Conservation (phyloP, 2,888 invertebrate genomes). For the Spialia ferax region DNA sequence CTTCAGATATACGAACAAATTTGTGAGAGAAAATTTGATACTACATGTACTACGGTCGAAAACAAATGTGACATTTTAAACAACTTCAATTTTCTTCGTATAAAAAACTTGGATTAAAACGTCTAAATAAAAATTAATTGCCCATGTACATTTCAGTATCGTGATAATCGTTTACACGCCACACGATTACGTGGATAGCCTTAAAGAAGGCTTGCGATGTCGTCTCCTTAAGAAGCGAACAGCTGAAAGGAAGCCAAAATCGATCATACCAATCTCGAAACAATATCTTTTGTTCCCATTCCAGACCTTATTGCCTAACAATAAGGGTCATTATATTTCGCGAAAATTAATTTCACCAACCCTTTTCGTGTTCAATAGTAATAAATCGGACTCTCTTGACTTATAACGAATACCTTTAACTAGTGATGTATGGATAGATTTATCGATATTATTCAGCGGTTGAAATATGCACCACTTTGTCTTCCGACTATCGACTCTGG, state of each 20-base stretch:
- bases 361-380: constrained; percentile 40
- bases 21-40: no score
- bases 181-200: constrained; percentile 9
- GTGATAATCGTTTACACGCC: constrained; percentile 10
- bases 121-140: not conserved
- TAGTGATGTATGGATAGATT: constrained; percentile 37
- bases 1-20: no score
- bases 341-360: constrained; percentile 37
- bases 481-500: constrained; percentile 31
- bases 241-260: constrained; percentile 30
- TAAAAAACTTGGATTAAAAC: no score
- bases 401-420: constrained; percentile 30
- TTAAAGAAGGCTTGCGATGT: constrained; percentile 15
- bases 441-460: constrained; percentile 38
- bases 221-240: constrained; percentile 35
- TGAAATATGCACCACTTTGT: constrained; percentile 40
- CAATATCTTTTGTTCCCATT: constrained; percentile 2
- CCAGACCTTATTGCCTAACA: constrained; percentile 21
- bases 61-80: no score
- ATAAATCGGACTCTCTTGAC: constrained; percentile 37
- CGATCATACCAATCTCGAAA: constrained; percentile 37
- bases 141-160: not conserved
- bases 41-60: no score
- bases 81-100: no score
- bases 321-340: constrained; percentile 25